These are phyloP conservation scores for Bombyx mandarina DNA, from an alignment of 1,140 invertebrate genomes.

Conservation along the genomic window DNA sequence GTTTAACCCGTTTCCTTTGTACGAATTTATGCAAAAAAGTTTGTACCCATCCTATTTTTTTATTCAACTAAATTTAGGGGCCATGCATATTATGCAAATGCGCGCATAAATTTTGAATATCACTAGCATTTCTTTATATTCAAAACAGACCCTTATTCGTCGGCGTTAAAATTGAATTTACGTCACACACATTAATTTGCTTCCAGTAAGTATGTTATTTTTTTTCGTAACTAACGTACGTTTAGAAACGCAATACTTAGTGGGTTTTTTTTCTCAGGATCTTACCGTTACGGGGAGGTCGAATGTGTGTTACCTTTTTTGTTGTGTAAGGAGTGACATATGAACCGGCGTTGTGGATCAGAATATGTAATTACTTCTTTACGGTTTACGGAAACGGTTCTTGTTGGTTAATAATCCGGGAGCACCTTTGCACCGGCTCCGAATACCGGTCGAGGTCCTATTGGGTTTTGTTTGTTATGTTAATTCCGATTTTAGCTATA, in stretches of 20 bases:
- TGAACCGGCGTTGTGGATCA: slow-evolving; percentile 58
- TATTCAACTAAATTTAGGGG: slow-evolving; percentile 71
- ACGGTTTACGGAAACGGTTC: slow-evolving; percentile 61
- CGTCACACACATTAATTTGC: slow-evolving; percentile 16
- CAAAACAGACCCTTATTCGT: slow-evolving; percentile 12
- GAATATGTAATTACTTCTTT: slow-evolving; percentile 71
- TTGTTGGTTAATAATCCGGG: slow-evolving; percentile 25
- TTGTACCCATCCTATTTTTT: slow-evolving; percentile 72
- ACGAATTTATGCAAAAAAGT: slow-evolving; percentile 72
- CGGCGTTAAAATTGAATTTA: slow-evolving; percentile 27
- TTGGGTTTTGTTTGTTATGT: slow-evolving; percentile 7
- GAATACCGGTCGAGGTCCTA: too few relatives aligned
- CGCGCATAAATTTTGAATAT: slow-evolving; percentile 69
- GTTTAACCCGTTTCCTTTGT: slow-evolving; percentile 69
- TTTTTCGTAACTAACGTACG: slow-evolving; percentile 33
- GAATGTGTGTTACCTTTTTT: slow-evolving; percentile 40
- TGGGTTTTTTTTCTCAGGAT: slow-evolving; percentile 64
- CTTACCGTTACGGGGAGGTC: slow-evolving; percentile 52
- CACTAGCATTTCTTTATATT: slow-evolving; percentile 12
- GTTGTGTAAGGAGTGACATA: slow-evolving; percentile 56
- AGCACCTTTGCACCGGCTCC: slow-evolving; percentile 21
- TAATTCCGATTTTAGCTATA: too few relatives aligned
- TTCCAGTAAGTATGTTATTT: slow-evolving; percentile 59
- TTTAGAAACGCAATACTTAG: slow-evolving; percentile 49
- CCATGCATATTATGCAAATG: slow-evolving; percentile 72